Evolutionary conservation across 1,140 invertebrate genomes (phyloP).

Genomic region (Drosophila burlai): DNA sequence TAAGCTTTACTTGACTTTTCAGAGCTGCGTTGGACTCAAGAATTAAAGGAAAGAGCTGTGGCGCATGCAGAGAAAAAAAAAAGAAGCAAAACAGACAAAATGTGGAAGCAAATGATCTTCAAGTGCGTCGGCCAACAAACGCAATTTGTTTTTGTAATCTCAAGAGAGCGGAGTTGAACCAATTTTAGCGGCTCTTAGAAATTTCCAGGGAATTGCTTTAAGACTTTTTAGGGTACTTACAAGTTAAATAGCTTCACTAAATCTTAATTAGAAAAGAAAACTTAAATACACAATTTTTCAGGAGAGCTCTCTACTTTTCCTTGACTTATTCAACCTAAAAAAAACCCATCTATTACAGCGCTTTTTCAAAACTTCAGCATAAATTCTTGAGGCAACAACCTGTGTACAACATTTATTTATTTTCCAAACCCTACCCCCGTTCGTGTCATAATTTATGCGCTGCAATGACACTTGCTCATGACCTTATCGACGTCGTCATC

Average conservation of each 20-base stretch:
- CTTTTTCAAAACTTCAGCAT: constrained; percentile 19
- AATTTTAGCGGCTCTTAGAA: too few species aligned
- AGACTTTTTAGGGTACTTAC: too few species aligned
- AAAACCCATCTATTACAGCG: constrained; percentile 18
- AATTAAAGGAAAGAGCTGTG: too few species aligned
- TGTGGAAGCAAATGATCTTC: too few species aligned
- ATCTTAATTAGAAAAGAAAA: background rate
- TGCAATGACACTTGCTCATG: constrained; percentile 82
- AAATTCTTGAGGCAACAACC: constrained; percentile 26
- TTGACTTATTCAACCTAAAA: background rate
- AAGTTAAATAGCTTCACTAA: background rate
- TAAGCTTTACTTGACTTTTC: too few species aligned
- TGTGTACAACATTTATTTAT: constrained; percentile 53
- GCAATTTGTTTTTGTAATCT: too few species aligned
- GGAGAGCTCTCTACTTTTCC: background rate
- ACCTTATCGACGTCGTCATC: constrained; percentile 73
- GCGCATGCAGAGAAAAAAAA: too few species aligned
- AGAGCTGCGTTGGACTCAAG: too few species aligned
- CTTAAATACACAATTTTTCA: background rate
- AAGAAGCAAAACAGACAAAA: too few species aligned
- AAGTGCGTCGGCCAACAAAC: too few species aligned
- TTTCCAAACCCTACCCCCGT: constrained; percentile 28
- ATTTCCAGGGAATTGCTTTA: too few species aligned
- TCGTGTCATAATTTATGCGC: constrained; percentile 72
- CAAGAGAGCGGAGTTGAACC: too few species aligned